Evolutionary conservation across 2,113 vertebrate genomes (phyloP).

Genomic region (Geococcyx californianus): DNA sequence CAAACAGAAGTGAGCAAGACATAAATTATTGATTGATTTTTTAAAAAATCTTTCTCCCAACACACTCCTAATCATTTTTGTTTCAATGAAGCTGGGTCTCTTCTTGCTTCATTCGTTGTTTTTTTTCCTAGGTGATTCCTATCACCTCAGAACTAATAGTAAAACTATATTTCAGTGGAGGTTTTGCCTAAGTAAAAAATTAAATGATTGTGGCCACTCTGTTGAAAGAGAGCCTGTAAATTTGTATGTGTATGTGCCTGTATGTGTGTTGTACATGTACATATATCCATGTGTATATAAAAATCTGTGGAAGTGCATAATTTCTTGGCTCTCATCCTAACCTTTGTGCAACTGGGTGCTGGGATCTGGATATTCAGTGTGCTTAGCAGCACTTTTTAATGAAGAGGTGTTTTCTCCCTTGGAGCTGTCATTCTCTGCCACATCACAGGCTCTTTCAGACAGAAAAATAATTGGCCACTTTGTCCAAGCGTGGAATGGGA

Average conservation of each 20-base stretch:
- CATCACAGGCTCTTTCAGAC: slow-evolving; percentile 83
- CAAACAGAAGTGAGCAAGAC: neutral
- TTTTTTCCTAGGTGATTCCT: neutral
- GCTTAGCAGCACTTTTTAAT: slow-evolving; percentile 75
- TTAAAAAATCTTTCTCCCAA: neutral
- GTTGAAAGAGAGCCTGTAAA: neutral
- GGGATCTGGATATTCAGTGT: slow-evolving; percentile 33
- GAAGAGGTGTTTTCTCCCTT: slow-evolving; percentile 70
- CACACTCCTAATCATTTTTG: neutral
- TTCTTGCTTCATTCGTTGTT: too few relatives aligned
- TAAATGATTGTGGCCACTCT: neutral
- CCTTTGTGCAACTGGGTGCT: slow-evolving; percentile 35
- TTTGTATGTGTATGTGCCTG: neutral
- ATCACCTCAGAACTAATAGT: neutral
- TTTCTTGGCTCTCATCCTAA: slow-evolving; percentile 35
- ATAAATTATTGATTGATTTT: neutral
- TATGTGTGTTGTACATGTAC: rapidly evolving
- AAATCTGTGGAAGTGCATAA: neutral
- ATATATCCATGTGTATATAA: neutral
- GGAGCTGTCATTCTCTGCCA: slow-evolving; percentile 76
- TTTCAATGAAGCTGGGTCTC: neutral
- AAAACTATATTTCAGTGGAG: neutral
- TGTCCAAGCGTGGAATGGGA: slow-evolving; percentile 42
- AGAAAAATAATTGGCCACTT: slow-evolving; percentile 87
- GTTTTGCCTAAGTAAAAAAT: neutral